phyloP scores from a whole-genome alignment of 1,140 invertebrate species.

The Daktulosphaira vitifoliae region DNA sequence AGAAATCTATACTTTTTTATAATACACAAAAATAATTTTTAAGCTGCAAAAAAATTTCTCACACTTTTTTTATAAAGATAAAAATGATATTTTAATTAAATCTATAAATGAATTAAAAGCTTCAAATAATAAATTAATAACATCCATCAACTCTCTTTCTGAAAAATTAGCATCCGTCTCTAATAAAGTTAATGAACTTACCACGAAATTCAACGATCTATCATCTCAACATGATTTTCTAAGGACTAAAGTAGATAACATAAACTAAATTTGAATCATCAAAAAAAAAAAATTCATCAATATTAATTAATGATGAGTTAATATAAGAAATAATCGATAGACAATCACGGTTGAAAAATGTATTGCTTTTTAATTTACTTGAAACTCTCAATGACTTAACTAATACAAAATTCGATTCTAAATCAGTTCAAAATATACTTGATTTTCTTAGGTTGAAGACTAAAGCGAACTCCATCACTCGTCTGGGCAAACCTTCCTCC shows the following conservation, averaged over 20 bases:
- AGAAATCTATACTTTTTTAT: too few relatives aligned
- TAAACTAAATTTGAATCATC: not conserved
- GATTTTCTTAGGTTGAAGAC: conserved; percentile 5
- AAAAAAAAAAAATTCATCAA: not conserved
- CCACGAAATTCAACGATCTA: not conserved
- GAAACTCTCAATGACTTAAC: not conserved
- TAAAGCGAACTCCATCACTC: conserved; percentile 10
- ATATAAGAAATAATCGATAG: conserved; percentile 3
- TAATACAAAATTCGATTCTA: not conserved
- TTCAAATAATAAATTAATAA: not conserved
- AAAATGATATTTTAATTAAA: conserved; percentile 5
- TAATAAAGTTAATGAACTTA: not conserved
- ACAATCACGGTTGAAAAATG: conserved; percentile 4
- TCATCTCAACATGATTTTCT: not conserved
- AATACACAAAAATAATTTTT: too few relatives aligned
- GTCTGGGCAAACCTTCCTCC: not conserved
- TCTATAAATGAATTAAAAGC: conserved; percentile 1
- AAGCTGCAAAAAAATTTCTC: too few relatives aligned
- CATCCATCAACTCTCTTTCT: not conserved
- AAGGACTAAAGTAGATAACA: not conserved
- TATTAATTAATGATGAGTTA: not conserved
- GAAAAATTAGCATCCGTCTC: not conserved
- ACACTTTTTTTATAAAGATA: too few relatives aligned
- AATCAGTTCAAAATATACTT: not conserved
- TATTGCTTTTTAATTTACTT: not conserved